These are phyloP conservation scores for Gnathonemus echidnorhynchus DNA, from an alignment of 2,113 vertebrate species.

Conservation along the genomic window DNA sequence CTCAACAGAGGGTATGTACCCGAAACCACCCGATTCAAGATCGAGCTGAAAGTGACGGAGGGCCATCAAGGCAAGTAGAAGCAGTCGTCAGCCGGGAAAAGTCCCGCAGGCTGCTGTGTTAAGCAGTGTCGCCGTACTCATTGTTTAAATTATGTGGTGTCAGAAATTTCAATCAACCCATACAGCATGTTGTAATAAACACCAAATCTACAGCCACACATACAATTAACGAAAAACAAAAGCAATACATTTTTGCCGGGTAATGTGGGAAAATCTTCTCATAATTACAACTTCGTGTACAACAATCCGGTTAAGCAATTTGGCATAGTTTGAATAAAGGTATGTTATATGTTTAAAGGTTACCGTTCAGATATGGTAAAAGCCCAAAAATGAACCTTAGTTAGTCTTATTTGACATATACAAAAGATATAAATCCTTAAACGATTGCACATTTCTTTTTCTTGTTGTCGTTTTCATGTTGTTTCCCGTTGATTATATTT, in stretches of 20 bases:
- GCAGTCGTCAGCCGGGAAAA: not conserved
- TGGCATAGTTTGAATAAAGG: not conserved
- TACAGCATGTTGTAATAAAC: not conserved
- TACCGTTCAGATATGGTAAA: not conserved
- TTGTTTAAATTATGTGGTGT: not conserved
- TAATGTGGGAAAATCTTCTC: not conserved
- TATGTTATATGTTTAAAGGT: not conserved
- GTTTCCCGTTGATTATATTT: not conserved
- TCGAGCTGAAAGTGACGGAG: constrained; percentile 25
- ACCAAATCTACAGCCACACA: not conserved
- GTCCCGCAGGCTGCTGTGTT: not conserved
- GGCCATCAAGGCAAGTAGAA: not conserved
- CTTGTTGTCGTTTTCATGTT: not conserved
- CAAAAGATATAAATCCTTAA: not conserved
- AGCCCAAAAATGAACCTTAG: not conserved
- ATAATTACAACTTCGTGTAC: not conserved
- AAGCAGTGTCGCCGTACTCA: not conserved
- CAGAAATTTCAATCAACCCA: not conserved
- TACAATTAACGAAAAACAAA: not conserved
- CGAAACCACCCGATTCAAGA: constrained; percentile 28
- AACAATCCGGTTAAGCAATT: not conserved
- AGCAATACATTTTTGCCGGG: not conserved
- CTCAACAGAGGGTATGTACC: constrained; percentile 15
- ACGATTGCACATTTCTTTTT: not conserved
- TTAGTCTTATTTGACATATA: not conserved